Evolutionary conservation across 2,888 invertebrate genomes (phyloP).

Genomic region (Tortrix viridana): DNA sequence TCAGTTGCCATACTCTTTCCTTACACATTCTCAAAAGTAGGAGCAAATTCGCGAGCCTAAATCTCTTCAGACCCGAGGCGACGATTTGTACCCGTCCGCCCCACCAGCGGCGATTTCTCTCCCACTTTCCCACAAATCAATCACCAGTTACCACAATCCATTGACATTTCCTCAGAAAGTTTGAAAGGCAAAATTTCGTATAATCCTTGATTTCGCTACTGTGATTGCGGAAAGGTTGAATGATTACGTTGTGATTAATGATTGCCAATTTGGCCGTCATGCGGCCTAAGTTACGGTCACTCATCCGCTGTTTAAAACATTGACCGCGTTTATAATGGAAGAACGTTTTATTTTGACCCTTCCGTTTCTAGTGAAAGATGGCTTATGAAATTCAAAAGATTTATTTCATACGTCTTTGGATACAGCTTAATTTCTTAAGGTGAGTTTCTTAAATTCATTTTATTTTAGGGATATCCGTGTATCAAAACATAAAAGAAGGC

Average conservation of each 20-base stretch:
- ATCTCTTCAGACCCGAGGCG: slow-evolving; percentile 46
- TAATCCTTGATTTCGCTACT: slow-evolving; percentile 20
- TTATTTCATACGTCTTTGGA: not conserved
- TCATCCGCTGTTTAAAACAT: slow-evolving; percentile 9
- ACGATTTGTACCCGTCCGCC: slow-evolving; percentile 51
- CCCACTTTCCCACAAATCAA: slow-evolving; percentile 54
- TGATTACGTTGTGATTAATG: slow-evolving; percentile 24
- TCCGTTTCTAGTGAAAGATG: not conserved
- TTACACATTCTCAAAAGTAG: slow-evolving; percentile 42
- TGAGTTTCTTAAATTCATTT: too few species aligned
- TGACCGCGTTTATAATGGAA: slow-evolving; percentile 11
- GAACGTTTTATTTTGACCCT: slow-evolving; percentile 14
- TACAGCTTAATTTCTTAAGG: too few species aligned
- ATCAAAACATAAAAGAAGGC: too few species aligned
- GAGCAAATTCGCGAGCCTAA: slow-evolving; percentile 51
- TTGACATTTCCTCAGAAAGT: slow-evolving; percentile 58
- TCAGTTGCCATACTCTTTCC: slow-evolving; percentile 9
- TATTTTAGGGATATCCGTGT: too few species aligned
- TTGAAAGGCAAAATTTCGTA: slow-evolving; percentile 45
- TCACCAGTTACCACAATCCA: slow-evolving; percentile 51
- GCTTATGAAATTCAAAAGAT: not conserved
- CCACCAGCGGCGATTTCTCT: slow-evolving; percentile 42
- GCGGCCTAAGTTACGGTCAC: slow-evolving; percentile 24
- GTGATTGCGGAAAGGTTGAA: slow-evolving; percentile 35
- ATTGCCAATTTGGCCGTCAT: slow-evolving; percentile 32